Conservation (phyloP, 2,113 vertebrate species). For the Syrmaticus mikado region DNA sequence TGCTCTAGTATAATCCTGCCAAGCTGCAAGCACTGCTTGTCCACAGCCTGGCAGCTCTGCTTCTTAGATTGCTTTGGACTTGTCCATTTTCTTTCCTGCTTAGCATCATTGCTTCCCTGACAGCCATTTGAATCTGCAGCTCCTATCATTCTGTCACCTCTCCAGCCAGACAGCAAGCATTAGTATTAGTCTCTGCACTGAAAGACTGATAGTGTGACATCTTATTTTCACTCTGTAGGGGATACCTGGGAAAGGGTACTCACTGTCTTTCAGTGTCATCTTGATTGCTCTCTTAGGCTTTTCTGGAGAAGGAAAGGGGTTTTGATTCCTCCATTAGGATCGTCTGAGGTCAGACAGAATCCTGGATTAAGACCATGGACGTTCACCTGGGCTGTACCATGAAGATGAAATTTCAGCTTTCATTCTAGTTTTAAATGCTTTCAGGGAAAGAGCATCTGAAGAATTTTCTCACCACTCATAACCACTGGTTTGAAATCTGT, state of each 20-base stretch:
- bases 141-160: neutral
- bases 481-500: neutral
- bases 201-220: neutral
- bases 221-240: neutral
- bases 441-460: neutral
- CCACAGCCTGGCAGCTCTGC: neutral
- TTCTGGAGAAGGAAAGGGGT: neutral
- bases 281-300: neutral
- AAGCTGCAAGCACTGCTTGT: neutral
- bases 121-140: neutral
- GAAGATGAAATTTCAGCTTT: neutral
- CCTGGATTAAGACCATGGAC: neutral
- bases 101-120: neutral
- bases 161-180: neutral
- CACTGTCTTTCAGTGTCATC: neutral
- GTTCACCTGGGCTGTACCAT: neutral
- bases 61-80: constrained; percentile 6
- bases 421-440: neutral
- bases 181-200: neutral
- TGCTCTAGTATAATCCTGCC: neutral
- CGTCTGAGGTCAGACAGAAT: neutral
- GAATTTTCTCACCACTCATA: neutral
- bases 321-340: neutral
- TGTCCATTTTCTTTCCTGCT: constrained; percentile 3
- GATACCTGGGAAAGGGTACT: neutral